These are phyloP conservation scores for Hormaphis cornu DNA, from an alignment of 1,140 invertebrate genomes.

Conservation along the genomic window DNA sequence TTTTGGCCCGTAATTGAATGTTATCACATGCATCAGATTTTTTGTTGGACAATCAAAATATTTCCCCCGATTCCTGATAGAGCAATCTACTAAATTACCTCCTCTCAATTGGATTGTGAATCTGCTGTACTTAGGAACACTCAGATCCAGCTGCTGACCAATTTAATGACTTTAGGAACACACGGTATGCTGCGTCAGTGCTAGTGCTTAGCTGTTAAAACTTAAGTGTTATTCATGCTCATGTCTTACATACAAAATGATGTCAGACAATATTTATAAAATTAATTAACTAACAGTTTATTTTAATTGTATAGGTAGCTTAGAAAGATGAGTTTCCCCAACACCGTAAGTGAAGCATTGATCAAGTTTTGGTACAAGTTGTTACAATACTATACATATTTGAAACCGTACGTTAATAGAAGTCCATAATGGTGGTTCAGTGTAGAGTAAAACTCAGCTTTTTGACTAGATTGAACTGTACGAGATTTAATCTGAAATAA, in stretches of 20 bases:
- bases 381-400: conserved; percentile 2
- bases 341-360: conserved; percentile 26
- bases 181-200: background rate
- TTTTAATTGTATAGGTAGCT: conserved; percentile 7
- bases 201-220: conserved; percentile 3
- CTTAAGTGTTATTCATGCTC: conserved; percentile 21
- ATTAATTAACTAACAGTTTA: background rate
- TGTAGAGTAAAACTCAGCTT: background rate
- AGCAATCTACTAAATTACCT: no score
- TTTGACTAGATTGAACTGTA: background rate
- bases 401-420: conserved; percentile 3
- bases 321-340: conserved; percentile 14
- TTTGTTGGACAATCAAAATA: no score
- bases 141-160: no score
- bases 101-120: no score
- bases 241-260: background rate
- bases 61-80: no score
- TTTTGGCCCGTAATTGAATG: no score
- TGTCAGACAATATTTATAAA: background rate
- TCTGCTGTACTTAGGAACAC: no score
- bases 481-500: conserved; percentile 2
- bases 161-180: no score
- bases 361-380: background rate
- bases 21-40: no score
- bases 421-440: background rate